Evolutionary conservation across 2,113 vertebrate genomes (phyloP), one percentile per base, ranked within the genome.

Genomic region (Ariopsis seemanni): DNA sequence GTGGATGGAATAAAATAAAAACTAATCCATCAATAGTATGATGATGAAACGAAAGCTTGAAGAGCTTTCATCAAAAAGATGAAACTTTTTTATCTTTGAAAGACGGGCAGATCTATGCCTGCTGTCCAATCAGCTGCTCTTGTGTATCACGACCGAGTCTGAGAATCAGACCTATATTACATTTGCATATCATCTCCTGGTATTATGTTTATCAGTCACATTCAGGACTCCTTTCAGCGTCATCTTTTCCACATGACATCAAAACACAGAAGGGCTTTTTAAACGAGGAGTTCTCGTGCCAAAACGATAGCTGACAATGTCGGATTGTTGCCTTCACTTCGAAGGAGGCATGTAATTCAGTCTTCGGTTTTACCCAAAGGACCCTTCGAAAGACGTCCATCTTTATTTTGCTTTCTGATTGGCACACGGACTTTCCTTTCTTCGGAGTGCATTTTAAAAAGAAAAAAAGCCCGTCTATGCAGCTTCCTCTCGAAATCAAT

Each of bases 401-500:
- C 14, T 79, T 79, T 3, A 30, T 79, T 79, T 57, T 9, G 34
- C 25, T n/a, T 79, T 79, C 48, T 77, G 74, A 77, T n/a, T n/a
- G 74, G 12, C 48, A n/a, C 74, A n/a, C 22, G 8, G 74, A 11
- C 50, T 77, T 77, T 77, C 50, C 50, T 77, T 77, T 77, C 50
- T 78, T 78, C 17, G 2, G 50, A 12, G 48, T 22, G 75, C 11
- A 15, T 25, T 15, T 50, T 78, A 55, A 78, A 7, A 12, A 4
- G 4, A 75, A 50, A 25, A 58, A 8, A 18, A 7, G 14, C 53
- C 7, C 1, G 15, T 55, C 77, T 79, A 9, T 18, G n/a, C 53
- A 79, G 77, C 77, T 58, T 80, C 77, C n/a, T 80, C 27, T 80
- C 4, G 8, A 30, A 42, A 58, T 80, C 53, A 5, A 80, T 80